Conservation (phyloP, 2,797 vertebrate genomes). For the Menidia menidia region DNA sequence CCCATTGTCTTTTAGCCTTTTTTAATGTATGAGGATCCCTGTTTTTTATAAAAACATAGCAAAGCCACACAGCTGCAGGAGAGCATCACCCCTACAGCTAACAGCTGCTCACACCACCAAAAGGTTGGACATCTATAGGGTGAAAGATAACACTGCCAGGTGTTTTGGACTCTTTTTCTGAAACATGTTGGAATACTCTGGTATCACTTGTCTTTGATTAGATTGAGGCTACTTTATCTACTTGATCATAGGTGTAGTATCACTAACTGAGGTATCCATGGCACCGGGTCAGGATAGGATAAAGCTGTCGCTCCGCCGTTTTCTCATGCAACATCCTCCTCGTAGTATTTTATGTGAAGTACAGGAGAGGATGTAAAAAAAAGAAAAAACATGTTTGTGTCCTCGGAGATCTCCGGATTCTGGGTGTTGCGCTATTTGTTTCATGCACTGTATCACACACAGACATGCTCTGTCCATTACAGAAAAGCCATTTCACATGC, state of each 20-base stretch:
- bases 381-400: conserved; percentile 24
- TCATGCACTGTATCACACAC: conserved; percentile 30
- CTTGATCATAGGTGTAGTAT: conserved; percentile 52
- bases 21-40: conserved; percentile 30
- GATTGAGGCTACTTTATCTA: conserved; percentile 58
- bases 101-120: conserved; percentile 69
- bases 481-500: conserved; percentile 26
- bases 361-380: too few species aligned
- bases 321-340: conserved; percentile 47
- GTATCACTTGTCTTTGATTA: conserved; percentile 61
- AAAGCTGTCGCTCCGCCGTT: conserved; percentile 48
- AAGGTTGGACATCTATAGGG: conserved; percentile 47
- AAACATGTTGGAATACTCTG: conserved; percentile 2
- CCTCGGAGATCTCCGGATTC: conserved; percentile 30
- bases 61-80: conserved; percentile 54
- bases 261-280: conserved; percentile 42
- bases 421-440: conserved; percentile 20
- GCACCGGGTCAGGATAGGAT: conserved; percentile 39
- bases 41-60: conserved; percentile 41
- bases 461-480: conserved; percentile 47
- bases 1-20: conserved; percentile 9
- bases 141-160: conserved; percentile 54
- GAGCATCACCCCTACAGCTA: conserved; percentile 64
- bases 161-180: conserved; percentile 22
- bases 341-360: conserved; percentile 42